Percentiles rank a stretch among this genome's conserved stretches.
These are phyloP conservation scores for Podiceps cristatus DNA, from an alignment of 2,113 vertebrate species.

Conservation along the genomic window DNA sequence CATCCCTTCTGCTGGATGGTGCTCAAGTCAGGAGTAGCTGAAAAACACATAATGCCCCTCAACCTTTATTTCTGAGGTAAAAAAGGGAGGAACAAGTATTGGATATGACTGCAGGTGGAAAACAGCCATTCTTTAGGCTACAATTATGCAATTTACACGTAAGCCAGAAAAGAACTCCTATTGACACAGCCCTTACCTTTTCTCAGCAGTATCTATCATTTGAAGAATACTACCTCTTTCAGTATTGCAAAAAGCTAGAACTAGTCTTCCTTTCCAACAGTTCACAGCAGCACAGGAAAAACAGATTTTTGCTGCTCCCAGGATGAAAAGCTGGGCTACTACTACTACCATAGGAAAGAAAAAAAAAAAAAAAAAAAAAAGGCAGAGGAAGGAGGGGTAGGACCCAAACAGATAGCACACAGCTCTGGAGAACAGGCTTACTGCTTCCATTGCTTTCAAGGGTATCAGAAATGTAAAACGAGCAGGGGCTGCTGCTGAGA, in stretches of 20 bases:
- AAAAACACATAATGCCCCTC: neutral
- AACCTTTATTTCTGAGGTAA: neutral
- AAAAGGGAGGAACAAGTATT: neutral
- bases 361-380: neutral
- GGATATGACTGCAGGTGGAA: neutral
- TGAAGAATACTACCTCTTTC: neutral
- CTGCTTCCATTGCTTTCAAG: neutral
- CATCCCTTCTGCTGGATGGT: neutral
- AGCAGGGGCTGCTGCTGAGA: neutral
- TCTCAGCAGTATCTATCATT: neutral
- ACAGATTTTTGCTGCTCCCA: neutral
- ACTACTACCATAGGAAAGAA: neutral
- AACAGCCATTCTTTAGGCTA: neutral
- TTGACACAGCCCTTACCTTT: neutral
- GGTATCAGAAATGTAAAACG: neutral
- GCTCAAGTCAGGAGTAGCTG: neutral
- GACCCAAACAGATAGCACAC: neutral
- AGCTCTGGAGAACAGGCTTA: neutral
- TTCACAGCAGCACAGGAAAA: neutral
- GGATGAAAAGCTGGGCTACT: neutral
- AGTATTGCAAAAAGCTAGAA: neutral
- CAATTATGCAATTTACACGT: neutral
- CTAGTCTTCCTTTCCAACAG: neutral
- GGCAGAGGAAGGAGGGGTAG: neutral
- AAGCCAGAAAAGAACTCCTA: neutral